Percentiles rank a stretch among this genome's conserved stretches.
phyloP scores from a whole-genome alignment of 2,797 vertebrate genomes.

The Sebastes trivittatus region DNA sequence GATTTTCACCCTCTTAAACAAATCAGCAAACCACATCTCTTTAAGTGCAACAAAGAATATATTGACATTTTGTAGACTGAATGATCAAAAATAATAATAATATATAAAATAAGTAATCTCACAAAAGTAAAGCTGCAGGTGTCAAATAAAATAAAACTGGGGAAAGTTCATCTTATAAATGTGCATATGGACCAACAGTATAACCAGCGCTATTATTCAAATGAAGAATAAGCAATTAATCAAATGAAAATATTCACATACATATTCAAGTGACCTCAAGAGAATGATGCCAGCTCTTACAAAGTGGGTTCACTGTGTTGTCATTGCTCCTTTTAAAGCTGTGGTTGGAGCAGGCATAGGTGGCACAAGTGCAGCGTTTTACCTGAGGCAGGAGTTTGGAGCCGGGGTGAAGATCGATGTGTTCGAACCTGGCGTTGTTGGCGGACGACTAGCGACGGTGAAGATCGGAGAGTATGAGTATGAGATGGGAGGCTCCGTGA shows the following conservation, averaged over 20 bases:
- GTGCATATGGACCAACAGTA: background rate
- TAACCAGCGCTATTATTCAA: background rate
- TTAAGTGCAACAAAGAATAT: background rate
- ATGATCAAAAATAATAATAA: background rate
- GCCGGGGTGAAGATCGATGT: conserved; percentile 85
- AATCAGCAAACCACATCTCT: background rate
- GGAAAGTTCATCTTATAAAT: background rate
- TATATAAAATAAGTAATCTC: background rate
- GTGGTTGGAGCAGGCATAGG: conserved; percentile 92
- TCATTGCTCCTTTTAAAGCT: conserved; percentile 72
- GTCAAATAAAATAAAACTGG: background rate
- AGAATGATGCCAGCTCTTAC: background rate
- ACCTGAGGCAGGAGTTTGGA: conserved; percentile 92
- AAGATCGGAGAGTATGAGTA: conserved; percentile 83
- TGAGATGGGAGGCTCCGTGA: conserved; percentile 87
- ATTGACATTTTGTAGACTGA: background rate
- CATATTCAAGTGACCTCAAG: background rate
- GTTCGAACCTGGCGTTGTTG: conserved; percentile 85
- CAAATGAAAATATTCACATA: background rate
- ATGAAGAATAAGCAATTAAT: background rate
- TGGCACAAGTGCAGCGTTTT: conserved; percentile 87
- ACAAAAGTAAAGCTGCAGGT: background rate
- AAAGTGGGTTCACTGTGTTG: background rate
- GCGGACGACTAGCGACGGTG: conserved; percentile 88
- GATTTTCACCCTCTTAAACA: background rate